Conservation (phyloP, 2,888 invertebrate genomes). For the Hypsopygia costalis region DNA sequence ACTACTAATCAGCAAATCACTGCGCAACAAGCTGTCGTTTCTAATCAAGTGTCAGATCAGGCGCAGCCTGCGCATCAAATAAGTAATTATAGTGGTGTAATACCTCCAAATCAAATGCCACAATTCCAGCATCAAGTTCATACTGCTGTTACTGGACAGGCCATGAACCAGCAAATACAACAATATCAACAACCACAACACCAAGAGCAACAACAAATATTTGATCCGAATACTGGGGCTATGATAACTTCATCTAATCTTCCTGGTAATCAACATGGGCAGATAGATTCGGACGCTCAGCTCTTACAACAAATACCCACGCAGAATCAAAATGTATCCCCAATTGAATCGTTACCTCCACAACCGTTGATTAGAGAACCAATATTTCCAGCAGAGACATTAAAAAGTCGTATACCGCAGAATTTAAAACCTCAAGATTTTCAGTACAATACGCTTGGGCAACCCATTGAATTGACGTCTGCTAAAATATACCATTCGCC, state of each 20-base stretch:
- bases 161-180: conserved; percentile 23
- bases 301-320: conserved; percentile 11
- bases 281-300: conserved; percentile 17
- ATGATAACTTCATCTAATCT: conserved; percentile 17
- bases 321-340: conserved; percentile 1
- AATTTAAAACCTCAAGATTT: conserved; percentile 24
- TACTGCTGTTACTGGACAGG: conserved; percentile 23
- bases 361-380: conserved; percentile 41
- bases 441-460: conserved; percentile 63
- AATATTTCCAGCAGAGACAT: conserved; percentile 51
- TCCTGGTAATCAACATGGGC: conserved; percentile 26
- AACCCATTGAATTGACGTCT: conserved; percentile 56
- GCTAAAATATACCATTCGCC: conserved; percentile 35
- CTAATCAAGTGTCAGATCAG: neutral
- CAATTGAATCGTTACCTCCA: conserved; percentile 6
- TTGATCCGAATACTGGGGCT: conserved; percentile 31
- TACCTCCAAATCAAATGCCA: conserved; percentile 14
- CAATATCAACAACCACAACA: conserved; percentile 18
- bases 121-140: conserved; percentile 35
- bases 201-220: conserved; percentile 19
- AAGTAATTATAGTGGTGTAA: neutral
- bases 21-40: neutral
- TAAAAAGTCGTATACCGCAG: conserved; percentile 25
- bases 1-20: conserved; percentile 10
- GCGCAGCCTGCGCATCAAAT: conserved; percentile 8